phyloP scores from a whole-genome alignment of 2,888 invertebrate species.

The Horisme vitalbata region DNA sequence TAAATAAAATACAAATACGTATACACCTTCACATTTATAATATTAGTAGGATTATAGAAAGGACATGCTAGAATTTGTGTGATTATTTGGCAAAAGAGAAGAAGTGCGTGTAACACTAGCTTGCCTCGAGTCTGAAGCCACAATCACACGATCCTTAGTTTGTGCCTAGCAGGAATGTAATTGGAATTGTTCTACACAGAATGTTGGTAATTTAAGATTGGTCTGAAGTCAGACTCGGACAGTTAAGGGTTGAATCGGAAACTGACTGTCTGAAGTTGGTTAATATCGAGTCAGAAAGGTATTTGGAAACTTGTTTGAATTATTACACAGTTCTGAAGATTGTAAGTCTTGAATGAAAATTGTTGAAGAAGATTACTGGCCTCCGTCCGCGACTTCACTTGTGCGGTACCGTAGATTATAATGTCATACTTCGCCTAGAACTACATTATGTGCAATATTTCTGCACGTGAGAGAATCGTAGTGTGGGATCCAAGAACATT shows the following conservation, averaged over 20 bases:
- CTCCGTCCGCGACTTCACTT: too few relatives aligned
- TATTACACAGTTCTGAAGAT: constrained; percentile 14
- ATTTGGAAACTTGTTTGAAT: constrained; percentile 17
- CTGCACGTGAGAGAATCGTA: too few relatives aligned
- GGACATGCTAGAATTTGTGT: too few relatives aligned
- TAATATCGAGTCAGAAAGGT: constrained; percentile 39
- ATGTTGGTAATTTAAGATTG: constrained; percentile 71
- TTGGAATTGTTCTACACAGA: constrained; percentile 75
- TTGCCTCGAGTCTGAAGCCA: neutral
- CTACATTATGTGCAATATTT: too few relatives aligned
- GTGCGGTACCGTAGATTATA: too few relatives aligned
- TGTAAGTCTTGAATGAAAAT: constrained; percentile 2
- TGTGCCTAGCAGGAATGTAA: constrained; percentile 63
- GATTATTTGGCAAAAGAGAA: too few relatives aligned
- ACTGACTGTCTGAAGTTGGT: constrained; percentile 42
- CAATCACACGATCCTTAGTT: constrained; percentile 45
- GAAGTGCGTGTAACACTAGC: neutral
- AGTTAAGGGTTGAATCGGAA: constrained; percentile 44
- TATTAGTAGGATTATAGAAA: too few relatives aligned
- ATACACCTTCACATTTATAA: too few relatives aligned
- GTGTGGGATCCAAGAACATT: too few relatives aligned
- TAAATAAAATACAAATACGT: too few relatives aligned
- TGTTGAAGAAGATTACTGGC: too few relatives aligned
- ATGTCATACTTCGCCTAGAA: too few relatives aligned
- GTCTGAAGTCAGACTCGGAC: constrained; percentile 49